These are phyloP conservation scores for Drosophila mimetica DNA, from an alignment of 2,888 invertebrate genomes.

Conservation along the genomic window DNA sequence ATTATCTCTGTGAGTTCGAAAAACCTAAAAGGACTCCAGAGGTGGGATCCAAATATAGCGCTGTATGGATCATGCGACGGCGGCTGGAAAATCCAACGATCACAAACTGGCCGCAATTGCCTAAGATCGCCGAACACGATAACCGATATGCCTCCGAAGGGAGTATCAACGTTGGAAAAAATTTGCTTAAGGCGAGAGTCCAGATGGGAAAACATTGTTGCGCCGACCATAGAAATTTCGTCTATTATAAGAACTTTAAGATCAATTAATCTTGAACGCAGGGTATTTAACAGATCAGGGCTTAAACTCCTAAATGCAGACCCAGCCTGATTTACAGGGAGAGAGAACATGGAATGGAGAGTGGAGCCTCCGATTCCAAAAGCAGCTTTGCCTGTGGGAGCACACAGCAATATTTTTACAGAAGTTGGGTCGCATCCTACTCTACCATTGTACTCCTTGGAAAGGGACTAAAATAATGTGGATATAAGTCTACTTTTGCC, in stretches of 20 bases:
- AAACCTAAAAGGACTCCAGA: not conserved
- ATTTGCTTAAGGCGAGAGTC: not conserved
- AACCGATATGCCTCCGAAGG: not conserved
- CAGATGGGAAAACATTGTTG: not conserved
- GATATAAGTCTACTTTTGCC: not conserved
- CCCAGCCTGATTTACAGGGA: not conserved
- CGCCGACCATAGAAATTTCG: not conserved
- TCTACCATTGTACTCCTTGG: not conserved
- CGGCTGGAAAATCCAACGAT: not conserved
- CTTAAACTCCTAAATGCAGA: not conserved
- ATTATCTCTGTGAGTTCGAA: not conserved
- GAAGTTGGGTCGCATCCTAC: conserved; percentile 3
- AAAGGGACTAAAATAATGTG: not conserved
- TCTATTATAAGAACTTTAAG: not conserved
- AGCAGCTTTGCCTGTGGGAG: not conserved
- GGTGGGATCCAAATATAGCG: not conserved
- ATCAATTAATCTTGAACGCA: not conserved
- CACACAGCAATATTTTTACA: not conserved
- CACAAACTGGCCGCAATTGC: too few species aligned
- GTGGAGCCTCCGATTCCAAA: not conserved
- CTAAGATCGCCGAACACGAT: not conserved
- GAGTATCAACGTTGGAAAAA: not conserved
- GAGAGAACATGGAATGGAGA: conserved; percentile 2
- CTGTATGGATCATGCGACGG: not conserved
- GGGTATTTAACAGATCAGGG: not conserved